Percentiles rank a stretch among this genome's conserved stretches.
phyloP scores from a whole-genome alignment of 2,113 vertebrate species.

The Ascaphus truei region DNA sequence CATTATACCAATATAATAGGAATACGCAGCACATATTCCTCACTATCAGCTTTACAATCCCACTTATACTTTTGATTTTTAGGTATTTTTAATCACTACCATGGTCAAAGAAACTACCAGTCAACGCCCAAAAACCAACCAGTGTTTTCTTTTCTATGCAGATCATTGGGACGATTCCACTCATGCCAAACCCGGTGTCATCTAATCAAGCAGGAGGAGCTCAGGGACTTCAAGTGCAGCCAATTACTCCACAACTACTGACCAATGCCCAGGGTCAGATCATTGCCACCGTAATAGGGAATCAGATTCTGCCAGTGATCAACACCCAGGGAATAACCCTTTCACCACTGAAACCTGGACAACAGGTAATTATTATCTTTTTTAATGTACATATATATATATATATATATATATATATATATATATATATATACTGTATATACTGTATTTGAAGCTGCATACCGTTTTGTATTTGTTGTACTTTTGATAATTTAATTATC shows the following conservation, averaged over 20 bases:
- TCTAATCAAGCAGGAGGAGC: slow-evolving; percentile 79
- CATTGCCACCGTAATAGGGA: slow-evolving; percentile 97
- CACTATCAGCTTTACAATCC: no score
- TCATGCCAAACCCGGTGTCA: slow-evolving; percentile 92
- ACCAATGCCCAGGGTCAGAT: slow-evolving; percentile 99
- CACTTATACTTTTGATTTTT: no score
- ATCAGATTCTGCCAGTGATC: slow-evolving; percentile 98
- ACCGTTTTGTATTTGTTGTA: no score
- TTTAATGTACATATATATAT: no score
- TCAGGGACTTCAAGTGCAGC: slow-evolving; percentile 94
- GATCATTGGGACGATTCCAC: slow-evolving; percentile 98
- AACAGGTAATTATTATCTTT: slow-evolving; percentile 73
- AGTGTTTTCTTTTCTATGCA: slow-evolving; percentile 61
- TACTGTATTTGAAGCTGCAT: no score
- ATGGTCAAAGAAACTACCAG: no score
- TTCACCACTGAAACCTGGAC: slow-evolving; percentile 95
- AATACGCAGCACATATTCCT: no score
- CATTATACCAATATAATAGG: no score
- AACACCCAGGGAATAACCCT: slow-evolving; percentile 98
- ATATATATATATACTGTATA: no score
- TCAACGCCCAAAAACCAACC: no score
- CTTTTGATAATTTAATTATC: no score
- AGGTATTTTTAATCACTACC: background rate
- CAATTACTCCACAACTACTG: slow-evolving; percentile 95
- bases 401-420: no score